These are phyloP conservation scores for Heliangelus exortis DNA, from an alignment of 2,797 vertebrate genomes.

Conservation along the genomic window DNA sequence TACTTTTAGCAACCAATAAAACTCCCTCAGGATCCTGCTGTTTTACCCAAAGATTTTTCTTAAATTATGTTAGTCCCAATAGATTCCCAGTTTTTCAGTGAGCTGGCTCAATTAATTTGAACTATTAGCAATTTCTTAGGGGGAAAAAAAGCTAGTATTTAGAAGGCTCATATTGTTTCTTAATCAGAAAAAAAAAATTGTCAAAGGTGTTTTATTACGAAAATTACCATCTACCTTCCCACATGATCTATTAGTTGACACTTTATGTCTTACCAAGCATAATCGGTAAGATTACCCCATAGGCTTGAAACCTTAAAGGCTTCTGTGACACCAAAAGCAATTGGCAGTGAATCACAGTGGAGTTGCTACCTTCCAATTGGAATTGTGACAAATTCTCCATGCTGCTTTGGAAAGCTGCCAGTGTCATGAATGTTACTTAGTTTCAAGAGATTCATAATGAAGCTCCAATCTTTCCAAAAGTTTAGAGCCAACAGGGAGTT, in stretches of 20 bases:
- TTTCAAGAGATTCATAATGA: neutral
- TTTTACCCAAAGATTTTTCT: neutral
- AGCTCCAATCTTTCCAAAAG: neutral
- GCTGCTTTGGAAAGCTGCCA: conserved; percentile 17
- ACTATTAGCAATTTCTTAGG: neutral
- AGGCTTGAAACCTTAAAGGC: conserved; percentile 19
- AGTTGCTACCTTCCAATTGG: neutral
- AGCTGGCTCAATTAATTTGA: neutral
- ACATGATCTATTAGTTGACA: neutral
- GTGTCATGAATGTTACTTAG: neutral
- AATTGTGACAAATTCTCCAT: conserved; percentile 1
- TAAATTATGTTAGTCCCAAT: neutral
- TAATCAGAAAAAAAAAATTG: neutral
- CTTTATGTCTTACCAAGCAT: conserved; percentile 1
- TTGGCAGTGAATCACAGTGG: conserved; percentile 48
- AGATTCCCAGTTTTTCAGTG: neutral
- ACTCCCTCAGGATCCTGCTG: neutral
- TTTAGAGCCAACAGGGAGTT: neutral
- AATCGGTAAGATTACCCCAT: neutral
- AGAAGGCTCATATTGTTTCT: neutral
- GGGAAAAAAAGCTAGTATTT: neutral
- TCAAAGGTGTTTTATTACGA: neutral
- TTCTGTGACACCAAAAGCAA: conserved; percentile 27
- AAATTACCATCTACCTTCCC: neutral
- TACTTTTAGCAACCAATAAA: neutral